Conservation (phyloP, 2,797 vertebrate genomes). For the Rhinoraja longicauda region DNA sequence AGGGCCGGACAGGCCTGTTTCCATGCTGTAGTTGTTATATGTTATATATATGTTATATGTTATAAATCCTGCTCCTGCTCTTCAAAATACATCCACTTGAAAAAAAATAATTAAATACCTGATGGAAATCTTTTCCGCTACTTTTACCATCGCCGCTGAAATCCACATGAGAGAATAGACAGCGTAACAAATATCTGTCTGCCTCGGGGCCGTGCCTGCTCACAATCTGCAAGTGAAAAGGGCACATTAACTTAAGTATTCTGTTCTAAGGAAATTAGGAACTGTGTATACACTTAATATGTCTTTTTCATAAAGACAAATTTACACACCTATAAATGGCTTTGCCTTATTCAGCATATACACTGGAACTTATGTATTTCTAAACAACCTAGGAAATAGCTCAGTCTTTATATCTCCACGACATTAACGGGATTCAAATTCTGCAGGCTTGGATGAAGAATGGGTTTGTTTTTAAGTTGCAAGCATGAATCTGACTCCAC, state of each 20-base stretch:
- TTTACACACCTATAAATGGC: neutral
- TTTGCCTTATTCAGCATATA: neutral
- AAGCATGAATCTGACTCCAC: neutral
- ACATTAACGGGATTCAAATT: neutral
- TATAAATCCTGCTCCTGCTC: too few species aligned
- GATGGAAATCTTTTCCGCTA: constrained; percentile 99
- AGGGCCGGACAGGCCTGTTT: too few species aligned
- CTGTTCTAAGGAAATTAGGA: neutral
- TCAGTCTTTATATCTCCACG: neutral
- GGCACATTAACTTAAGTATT: neutral
- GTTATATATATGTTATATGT: too few species aligned
- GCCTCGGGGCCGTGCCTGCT: constrained; percentile 99
- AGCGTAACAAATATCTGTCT: constrained; percentile 99
- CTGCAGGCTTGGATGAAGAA: neutral
- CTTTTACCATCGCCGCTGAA: constrained; percentile 99
- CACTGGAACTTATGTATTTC: neutral
- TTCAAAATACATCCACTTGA: neutral
- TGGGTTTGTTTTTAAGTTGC: neutral
- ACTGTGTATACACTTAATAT: neutral
- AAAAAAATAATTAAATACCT: constrained; percentile 64
- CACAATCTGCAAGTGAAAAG: constrained; percentile 75
- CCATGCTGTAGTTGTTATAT: too few species aligned
- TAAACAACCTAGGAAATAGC: neutral
- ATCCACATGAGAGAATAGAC: constrained; percentile 99
- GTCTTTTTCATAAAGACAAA: neutral